These are phyloP conservation scores for Clarias fuscus DNA, from an alignment of 2,797 vertebrate genomes.

Conservation along the genomic window DNA sequence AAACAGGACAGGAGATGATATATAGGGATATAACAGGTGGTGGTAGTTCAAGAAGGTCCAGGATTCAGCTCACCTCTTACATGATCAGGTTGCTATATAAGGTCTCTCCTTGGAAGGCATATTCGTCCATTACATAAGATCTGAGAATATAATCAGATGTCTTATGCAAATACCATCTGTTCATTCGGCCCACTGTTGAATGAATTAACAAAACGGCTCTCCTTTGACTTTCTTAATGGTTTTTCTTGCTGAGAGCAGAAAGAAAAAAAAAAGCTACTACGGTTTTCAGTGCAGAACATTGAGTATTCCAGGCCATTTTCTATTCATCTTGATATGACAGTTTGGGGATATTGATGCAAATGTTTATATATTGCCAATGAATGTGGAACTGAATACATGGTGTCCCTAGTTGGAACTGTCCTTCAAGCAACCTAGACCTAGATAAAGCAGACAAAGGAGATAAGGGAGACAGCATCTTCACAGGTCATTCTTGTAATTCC, in stretches of 20 bases:
- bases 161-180: slow-evolving; percentile 16
- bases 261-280: background rate
- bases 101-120: slow-evolving; percentile 6
- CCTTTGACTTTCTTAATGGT: background rate
- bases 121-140: background rate
- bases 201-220: slow-evolving; percentile 20
- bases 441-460: too few relatives aligned
- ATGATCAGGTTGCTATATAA: background rate
- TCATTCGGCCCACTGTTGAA: slow-evolving; percentile 10
- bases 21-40: slow-evolving; percentile 2
- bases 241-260: background rate
- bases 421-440: background rate
- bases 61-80: background rate
- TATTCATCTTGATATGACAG: background rate
- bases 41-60: background rate
- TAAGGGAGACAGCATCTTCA: background rate
- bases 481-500: background rate
- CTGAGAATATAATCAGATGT: slow-evolving; percentile 27
- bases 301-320: background rate
- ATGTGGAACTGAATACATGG: background rate
- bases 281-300: background rate
- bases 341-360: background rate
- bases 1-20: background rate
- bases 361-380: background rate
- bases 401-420: background rate